These are phyloP conservation scores for Leptopilina drosophilae DNA, from an alignment of 2,888 invertebrate genomes.

Conservation along the genomic window DNA sequence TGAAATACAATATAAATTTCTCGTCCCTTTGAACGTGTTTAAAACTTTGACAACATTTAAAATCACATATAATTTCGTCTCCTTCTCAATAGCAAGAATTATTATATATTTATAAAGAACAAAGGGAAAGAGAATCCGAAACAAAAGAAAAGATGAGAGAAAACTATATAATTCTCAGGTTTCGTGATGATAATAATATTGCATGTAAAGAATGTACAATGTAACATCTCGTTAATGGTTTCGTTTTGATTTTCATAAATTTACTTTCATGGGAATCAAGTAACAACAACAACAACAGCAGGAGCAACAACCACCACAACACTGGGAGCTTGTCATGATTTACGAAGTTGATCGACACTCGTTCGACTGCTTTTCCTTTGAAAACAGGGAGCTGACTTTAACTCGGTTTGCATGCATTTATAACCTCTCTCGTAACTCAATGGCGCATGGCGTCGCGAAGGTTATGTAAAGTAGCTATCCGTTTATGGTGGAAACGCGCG, in stretches of 20 bases:
- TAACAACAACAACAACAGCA: neutral
- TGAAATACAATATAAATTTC: too few species aligned
- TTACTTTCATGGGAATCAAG: conserved; percentile 17
- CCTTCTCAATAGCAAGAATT: too few species aligned
- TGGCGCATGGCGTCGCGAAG: conserved; percentile 25
- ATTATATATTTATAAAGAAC: too few species aligned
- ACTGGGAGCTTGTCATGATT: conserved; percentile 36
- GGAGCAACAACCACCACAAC: neutral
- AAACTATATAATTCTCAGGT: too few species aligned
- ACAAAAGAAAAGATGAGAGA: neutral
- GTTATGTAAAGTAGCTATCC: conserved; percentile 26
- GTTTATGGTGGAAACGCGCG: conserved; percentile 37
- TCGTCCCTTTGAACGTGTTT: too few species aligned
- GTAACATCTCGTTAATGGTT: conserved; percentile 7
- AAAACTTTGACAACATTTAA: too few species aligned
- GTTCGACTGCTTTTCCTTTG: conserved; percentile 25
- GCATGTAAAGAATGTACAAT: conserved; percentile 13
- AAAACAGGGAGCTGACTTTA: conserved; percentile 32
- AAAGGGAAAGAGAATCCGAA: neutral
- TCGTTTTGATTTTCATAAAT: conserved; percentile 4
- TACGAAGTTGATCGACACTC: conserved; percentile 37
- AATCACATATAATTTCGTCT: too few species aligned
- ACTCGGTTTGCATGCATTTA: conserved; percentile 31
- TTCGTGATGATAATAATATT: conserved; percentile 31
- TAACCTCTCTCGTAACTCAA: conserved; percentile 12